Evolutionary conservation across 2,888 invertebrate species (phyloP), one percentile per base, ranked within the genome.

Genomic region (Nemotelus nigrinus): DNA sequence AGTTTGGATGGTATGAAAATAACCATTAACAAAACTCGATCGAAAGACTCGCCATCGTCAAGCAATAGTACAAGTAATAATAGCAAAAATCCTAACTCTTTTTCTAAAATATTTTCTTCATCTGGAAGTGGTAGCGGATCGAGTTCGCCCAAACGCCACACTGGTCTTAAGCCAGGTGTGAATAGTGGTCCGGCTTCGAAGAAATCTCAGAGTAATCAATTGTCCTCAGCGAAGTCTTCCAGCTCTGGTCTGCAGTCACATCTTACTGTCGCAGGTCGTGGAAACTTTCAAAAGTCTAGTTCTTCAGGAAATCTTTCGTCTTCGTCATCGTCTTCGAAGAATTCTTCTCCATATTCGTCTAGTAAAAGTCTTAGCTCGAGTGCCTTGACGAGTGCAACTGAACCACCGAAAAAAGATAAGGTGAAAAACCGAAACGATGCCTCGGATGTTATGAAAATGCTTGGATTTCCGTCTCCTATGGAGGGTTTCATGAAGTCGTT

Each of bases 1-100:
- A 95, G 95, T 84, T 84, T 86, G 68, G 96, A 96, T 82, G 96
- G 96, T 3, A 94, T 97, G 88, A 97, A 96, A 86, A 91, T 97
- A 76, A 97, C 96, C 2, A 96, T 96, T 45, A 96, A 96, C 83
- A 96, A 96, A 88, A 95, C 96, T 0, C 90, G 93, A 83, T 91
- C 92, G 43, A 93, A 94, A 84, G 93, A 94, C 78, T 90, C 90
- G 0, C 91, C 91, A 41, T 86, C 86, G 57, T 87, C 88, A 76
- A 10, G 80, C 81, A 10, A 79, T 47, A 76, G 78, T 7, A 4
- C 7, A 10, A 48, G 60, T 48, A 43, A 57, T 45, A 86, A 86
- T 81, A 88, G 89, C 1, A 88, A 88, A 82, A 82, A 88, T 65
- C 88, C 7, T 64, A 4, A 87, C 80, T 44, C 67, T 4, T 64